Percentiles rank a stretch among this genome's conserved stretches.
Conservation (phyloP, 1,140 invertebrate species). For the Scaptomyza montana region DNA sequence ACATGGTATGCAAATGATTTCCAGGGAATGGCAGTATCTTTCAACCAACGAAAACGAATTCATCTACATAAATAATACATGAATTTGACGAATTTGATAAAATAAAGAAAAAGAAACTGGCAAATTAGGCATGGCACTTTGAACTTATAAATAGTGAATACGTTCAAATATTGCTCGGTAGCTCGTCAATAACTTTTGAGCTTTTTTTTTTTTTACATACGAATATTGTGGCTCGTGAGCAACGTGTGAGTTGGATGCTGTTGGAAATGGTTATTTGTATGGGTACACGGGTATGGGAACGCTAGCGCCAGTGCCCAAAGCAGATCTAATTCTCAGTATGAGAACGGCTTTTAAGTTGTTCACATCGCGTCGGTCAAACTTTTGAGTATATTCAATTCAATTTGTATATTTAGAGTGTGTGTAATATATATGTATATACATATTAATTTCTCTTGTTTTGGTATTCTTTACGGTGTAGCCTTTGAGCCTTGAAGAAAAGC, state of each 20-base stretch:
- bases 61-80: not conserved
- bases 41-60: not conserved
- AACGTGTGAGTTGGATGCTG: constrained; percentile 21
- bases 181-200: constrained; percentile 54
- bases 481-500: too few relatives aligned
- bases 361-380: constrained; percentile 45
- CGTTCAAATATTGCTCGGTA: constrained; percentile 2
- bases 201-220: constrained; percentile 22
- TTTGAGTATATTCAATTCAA: not conserved
- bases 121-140: constrained; percentile 70
- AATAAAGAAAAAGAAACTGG: not conserved
- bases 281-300: constrained; percentile 7
- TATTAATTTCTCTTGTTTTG: too few relatives aligned
- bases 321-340: constrained; percentile 69
- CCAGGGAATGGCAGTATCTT: too few relatives aligned
- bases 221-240: constrained; percentile 35
- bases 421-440: not conserved
- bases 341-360: constrained; percentile 63
- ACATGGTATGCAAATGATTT: too few relatives aligned
- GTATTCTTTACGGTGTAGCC: too few relatives aligned
- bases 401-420: not conserved
- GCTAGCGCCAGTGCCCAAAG: constrained; percentile 21
- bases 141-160: constrained; percentile 52
- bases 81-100: too few relatives aligned
- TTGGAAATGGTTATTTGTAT: constrained; percentile 6